These are phyloP conservation scores for Leptopilina boulardi DNA, from an alignment of 1,140 invertebrate species.

Conservation along the genomic window DNA sequence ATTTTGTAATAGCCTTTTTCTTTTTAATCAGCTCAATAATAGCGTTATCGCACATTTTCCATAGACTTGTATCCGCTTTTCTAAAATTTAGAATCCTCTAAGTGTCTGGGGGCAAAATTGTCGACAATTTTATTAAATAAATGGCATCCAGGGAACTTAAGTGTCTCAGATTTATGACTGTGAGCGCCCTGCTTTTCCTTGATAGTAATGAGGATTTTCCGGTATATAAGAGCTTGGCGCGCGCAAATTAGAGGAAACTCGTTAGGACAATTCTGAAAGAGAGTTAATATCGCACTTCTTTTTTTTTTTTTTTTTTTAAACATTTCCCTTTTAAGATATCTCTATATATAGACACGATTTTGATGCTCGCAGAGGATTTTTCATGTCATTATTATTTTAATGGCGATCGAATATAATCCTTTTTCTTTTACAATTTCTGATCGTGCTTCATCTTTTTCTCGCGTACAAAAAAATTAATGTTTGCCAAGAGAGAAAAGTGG, in stretches of 20 bases:
- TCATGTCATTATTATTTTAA: slow-evolving; percentile 8
- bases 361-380: background rate
- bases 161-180: background rate
- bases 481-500: background rate
- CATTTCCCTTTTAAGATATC: background rate
- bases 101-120: too few species aligned
- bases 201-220: background rate
- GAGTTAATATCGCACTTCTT: background rate
- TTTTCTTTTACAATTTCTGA: background rate
- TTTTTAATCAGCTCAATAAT: too few species aligned
- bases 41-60: too few species aligned
- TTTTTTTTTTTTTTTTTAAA: background rate
- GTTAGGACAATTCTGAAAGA: slow-evolving; percentile 4
- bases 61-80: too few species aligned
- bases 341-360: slow-evolving; percentile 9
- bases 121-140: background rate
- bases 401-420: slow-evolving; percentile 7
- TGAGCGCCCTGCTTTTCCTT: background rate
- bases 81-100: too few species aligned
- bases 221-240: background rate
- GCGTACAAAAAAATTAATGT: slow-evolving; percentile 23
- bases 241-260: slow-evolving; percentile 4
- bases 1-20: too few species aligned
- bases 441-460: slow-evolving; percentile 20
- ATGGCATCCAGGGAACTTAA: background rate